phyloP scores from a whole-genome alignment of 2,888 invertebrate species.

The Lasioglossum vierecki region DNA sequence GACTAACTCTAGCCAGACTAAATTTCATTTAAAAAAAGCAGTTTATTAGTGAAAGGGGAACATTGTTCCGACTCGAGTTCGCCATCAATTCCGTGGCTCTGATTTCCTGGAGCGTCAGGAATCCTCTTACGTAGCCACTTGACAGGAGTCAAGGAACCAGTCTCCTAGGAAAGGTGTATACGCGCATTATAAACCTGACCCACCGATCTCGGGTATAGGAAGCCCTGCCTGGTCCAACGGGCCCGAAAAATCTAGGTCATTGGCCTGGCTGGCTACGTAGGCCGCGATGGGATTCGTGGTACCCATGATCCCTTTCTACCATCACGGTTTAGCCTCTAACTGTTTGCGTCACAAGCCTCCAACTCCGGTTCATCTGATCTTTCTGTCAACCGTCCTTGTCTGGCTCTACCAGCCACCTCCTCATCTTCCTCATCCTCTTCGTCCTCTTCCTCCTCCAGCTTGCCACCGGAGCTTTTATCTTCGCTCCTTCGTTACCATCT shows the following conservation, averaged over 20 bases:
- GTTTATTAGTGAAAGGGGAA: slow-evolving; percentile 24
- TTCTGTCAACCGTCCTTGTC: slow-evolving; percentile 12
- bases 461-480: slow-evolving; percentile 13
- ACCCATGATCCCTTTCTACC: slow-evolving; percentile 48
- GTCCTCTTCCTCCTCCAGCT: not conserved
- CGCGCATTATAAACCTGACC: slow-evolving; percentile 36
- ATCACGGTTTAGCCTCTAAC: slow-evolving; percentile 60
- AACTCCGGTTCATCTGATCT: slow-evolving; percentile 39
- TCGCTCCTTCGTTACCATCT: slow-evolving; percentile 11
- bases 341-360: slow-evolving; percentile 47
- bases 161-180: slow-evolving; percentile 50
- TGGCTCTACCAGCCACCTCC: not conserved
- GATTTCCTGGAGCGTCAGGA: slow-evolving; percentile 47
- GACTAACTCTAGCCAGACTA: not conserved
- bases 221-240: slow-evolving; percentile 65
- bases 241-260: slow-evolving; percentile 81
- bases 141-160: slow-evolving; percentile 45
- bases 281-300: slow-evolving; percentile 53
- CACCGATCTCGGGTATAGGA: slow-evolving; percentile 48
- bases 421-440: not conserved
- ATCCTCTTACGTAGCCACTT: slow-evolving; percentile 52
- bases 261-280: slow-evolving; percentile 73
- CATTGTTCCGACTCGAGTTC: not conserved
- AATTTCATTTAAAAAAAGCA: slow-evolving; percentile 1
- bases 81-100: slow-evolving; percentile 30